These are phyloP conservation scores for Acrocephalus arundinaceus DNA, from an alignment of 2,113 vertebrate species.

Conservation along the genomic window DNA sequence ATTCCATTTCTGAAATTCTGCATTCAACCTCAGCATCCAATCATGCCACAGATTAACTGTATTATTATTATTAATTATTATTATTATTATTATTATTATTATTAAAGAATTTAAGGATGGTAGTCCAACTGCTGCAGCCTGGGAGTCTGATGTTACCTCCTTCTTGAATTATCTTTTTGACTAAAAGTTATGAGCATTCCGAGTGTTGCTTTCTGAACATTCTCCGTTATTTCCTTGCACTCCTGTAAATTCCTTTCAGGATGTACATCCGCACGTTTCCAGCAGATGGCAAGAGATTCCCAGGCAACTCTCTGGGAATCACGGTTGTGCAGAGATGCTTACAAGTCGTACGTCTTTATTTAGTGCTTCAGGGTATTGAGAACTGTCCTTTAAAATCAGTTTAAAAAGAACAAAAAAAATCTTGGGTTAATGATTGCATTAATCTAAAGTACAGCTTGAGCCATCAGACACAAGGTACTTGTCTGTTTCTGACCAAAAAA, in stretches of 20 bases:
- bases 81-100: neutral
- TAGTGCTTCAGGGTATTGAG: neutral
- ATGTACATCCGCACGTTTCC: neutral
- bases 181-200: neutral
- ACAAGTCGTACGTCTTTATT: neutral
- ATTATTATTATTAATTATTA: too few relatives aligned
- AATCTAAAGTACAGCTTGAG: neutral
- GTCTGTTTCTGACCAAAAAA: neutral
- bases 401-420: neutral
- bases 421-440: neutral
- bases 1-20: neutral
- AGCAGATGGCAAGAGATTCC: constrained; percentile 60
- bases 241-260: fast-evolving
- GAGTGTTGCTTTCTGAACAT: neutral
- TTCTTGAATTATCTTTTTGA: neutral
- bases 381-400: neutral
- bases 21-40: neutral
- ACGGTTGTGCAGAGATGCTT: neutral
- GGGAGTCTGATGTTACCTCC: neutral
- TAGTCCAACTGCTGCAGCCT: neutral
- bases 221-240: neutral
- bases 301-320: neutral
- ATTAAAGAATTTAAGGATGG: neutral
- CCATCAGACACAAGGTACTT: neutral
- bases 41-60: neutral